Percentiles rank a stretch among this genome's conserved stretches.
Evolutionary conservation across 1,140 invertebrate species (phyloP).

Genomic region (Diachasmimorpha longicaudata): DNA sequence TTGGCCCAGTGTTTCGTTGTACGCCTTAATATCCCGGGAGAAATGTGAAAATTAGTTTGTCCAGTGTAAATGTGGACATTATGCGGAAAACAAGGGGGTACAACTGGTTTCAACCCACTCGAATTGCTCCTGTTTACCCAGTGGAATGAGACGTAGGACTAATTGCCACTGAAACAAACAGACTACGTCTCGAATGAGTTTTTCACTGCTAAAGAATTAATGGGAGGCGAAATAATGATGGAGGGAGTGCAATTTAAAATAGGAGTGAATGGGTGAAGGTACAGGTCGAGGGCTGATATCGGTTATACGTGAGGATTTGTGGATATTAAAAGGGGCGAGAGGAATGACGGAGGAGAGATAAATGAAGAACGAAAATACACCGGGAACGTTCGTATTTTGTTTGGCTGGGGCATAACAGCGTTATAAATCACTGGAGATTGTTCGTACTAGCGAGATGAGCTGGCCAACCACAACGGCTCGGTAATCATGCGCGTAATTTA

Average conservation of each 20-base stretch:
- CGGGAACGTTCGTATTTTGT: not conserved
- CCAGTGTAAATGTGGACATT: not conserved
- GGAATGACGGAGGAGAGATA: not conserved
- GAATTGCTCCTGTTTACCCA: not conserved
- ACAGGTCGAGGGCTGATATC: not conserved
- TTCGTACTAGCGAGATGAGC: not conserved
- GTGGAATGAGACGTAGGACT: not conserved
- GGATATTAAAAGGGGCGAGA: not conserved
- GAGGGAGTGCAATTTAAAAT: not conserved
- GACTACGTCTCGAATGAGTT: not conserved
- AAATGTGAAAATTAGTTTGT: not conserved
- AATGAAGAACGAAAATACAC: not conserved
- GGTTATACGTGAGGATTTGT: too few relatives aligned
- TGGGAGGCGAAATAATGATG: not conserved
- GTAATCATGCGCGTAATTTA: slow-evolving; percentile 16
- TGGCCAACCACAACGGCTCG: not conserved
- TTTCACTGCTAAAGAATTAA: not conserved
- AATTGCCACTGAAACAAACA: slow-evolving; percentile 2
- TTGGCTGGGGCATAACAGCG: not conserved
- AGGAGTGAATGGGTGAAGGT: not conserved
- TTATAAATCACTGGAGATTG: slow-evolving; percentile 21
- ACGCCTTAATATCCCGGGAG: not conserved
- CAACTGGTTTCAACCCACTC: not conserved
- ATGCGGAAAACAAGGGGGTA: not conserved
- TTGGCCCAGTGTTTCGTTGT: not conserved